Evolutionary conservation across 1,140 invertebrate genomes (phyloP).

Genomic region (Drosophila ohnishii): DNA sequence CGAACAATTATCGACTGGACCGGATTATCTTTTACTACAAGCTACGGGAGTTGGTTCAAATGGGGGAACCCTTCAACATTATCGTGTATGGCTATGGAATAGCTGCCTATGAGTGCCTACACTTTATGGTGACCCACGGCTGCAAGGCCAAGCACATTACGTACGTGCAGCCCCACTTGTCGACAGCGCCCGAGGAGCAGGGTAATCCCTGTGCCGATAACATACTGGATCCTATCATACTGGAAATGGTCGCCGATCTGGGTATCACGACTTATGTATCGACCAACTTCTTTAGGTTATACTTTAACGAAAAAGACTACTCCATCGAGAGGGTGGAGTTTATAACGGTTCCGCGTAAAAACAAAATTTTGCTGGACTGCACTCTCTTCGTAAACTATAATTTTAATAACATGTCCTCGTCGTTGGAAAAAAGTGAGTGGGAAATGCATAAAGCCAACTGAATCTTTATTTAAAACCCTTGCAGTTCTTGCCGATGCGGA

Average conservation of each 20-base stretch:
- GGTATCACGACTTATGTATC: conserved; percentile 34
- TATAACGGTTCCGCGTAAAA: not conserved
- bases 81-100: conserved; percentile 50
- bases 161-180: conserved; percentile 42
- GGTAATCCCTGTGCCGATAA: conserved; percentile 36
- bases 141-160: conserved; percentile 15
- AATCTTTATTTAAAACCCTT: not conserved
- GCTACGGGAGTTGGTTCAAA: conserved; percentile 17
- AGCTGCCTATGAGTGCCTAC: conserved; percentile 50
- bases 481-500: conserved; percentile 18
- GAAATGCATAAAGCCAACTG: not conserved
- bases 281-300: conserved; percentile 1
- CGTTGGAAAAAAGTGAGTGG: conserved; percentile 4
- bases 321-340: conserved; percentile 43
- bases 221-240: conserved; percentile 35
- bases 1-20: conserved; percentile 51
- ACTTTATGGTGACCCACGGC: conserved; percentile 55
- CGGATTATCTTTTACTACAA: conserved; percentile 68
- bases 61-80: not conserved
- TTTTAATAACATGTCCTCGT: not conserved
- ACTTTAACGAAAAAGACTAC: not conserved
- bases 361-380: conserved; percentile 9
- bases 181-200: not conserved
- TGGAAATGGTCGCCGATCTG: conserved; percentile 51
- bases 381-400: conserved; percentile 57